A percentile compares a stretch with the other conserved stretches of the same genome.
phyloP scores from a whole-genome alignment of 2,797 vertebrate species.

The Petrocephalus sullivani region DNA sequence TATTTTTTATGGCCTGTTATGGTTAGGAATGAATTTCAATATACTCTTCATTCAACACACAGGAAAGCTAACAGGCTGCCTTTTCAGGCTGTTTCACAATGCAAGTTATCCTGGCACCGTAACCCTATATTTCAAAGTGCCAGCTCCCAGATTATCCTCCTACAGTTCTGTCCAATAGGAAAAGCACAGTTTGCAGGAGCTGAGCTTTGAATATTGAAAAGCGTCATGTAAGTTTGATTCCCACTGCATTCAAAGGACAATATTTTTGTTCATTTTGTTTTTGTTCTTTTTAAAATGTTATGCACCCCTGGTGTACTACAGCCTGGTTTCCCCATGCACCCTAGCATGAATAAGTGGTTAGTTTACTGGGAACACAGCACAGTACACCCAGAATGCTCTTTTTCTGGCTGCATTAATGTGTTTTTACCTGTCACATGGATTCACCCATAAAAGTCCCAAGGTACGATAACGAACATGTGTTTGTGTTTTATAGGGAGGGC shows the following conservation, averaged over 20 bases:
- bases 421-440: background rate
- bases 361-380: background rate
- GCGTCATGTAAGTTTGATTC: slow-evolving; percentile 12
- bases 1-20: background rate
- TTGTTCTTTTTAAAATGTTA: background rate
- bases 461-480: background rate
- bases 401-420: background rate
- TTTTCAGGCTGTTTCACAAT: background rate
- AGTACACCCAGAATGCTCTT: background rate
- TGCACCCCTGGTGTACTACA: background rate
- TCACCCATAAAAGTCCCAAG: background rate
- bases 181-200: background rate
- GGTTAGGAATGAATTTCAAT: background rate
- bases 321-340: background rate
- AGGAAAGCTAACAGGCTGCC: background rate
- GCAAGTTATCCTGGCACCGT: background rate
- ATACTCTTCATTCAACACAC: background rate
- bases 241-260: background rate
- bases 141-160: background rate
- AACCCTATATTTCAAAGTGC: background rate
- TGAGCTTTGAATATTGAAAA: background rate
- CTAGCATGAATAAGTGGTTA: background rate
- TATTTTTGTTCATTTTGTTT: slow-evolving; percentile 16
- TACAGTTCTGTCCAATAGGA: background rate
- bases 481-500: background rate